phyloP scores from a whole-genome alignment of 2,113 vertebrate species.

The Trematomus loennbergii region DNA sequence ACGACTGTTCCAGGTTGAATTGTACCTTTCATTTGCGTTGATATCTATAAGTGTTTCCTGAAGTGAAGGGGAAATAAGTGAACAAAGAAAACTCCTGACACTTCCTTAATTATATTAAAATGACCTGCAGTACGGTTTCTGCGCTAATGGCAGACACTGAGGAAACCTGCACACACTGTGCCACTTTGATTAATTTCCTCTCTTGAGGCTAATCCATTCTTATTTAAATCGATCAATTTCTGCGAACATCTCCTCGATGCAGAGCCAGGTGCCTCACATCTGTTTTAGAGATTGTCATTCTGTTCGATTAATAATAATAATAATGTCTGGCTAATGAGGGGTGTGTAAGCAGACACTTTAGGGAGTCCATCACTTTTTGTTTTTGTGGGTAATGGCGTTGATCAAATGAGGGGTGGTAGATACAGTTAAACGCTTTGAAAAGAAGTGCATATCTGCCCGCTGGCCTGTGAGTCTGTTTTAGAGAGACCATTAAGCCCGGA shows the following conservation, averaged over 20 bases:
- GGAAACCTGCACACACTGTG: conserved; percentile 11
- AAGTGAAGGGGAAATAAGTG: conserved; percentile 1
- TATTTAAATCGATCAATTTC: conserved; percentile 55
- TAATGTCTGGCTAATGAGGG: conserved; percentile 18
- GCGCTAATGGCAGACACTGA: conserved; percentile 22
- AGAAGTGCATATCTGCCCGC: conserved; percentile 8
- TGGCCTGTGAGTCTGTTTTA: not conserved
- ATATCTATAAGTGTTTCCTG: not conserved
- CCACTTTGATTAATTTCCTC: conserved; percentile 46
- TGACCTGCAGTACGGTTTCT: not conserved
- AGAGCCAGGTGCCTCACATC: conserved; percentile 40
- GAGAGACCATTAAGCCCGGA: conserved; percentile 27
- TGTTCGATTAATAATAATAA: conserved; percentile 32
- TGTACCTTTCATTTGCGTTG: conserved; percentile 2
- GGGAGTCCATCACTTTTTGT: conserved; percentile 36
- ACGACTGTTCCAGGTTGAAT: not conserved
- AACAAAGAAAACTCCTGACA: conserved; percentile 7
- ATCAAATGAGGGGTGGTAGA: conserved; percentile 24
- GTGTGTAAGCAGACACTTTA: not conserved
- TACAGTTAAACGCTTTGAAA: conserved; percentile 21
- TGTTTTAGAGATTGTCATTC: conserved; percentile 23
- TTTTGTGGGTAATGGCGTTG: conserved; percentile 26
- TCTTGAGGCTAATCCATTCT: conserved; percentile 50
- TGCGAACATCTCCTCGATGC: conserved; percentile 4
- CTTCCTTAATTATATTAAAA: conserved; percentile 21